These are phyloP conservation scores for Sparus aurata DNA, from an alignment of 2,797 vertebrate species.

Conservation along the genomic window DNA sequence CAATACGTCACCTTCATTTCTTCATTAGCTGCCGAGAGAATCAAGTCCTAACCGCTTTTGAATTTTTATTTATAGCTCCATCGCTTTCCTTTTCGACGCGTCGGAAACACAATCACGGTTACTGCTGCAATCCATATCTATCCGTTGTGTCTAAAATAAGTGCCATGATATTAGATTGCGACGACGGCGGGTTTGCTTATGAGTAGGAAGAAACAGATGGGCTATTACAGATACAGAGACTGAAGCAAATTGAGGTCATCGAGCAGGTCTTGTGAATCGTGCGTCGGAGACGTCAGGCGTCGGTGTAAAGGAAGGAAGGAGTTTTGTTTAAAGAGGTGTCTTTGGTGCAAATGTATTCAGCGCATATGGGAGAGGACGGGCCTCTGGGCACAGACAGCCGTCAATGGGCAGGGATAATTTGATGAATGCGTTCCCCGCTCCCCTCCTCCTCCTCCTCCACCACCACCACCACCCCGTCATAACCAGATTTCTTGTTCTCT, in stretches of 20 bases:
- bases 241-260: slow-evolving; percentile 80
- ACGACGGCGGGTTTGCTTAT: slow-evolving; percentile 42
- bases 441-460: neutral
- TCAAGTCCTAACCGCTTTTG: slow-evolving; percentile 41
- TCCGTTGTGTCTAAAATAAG: slow-evolving; percentile 59
- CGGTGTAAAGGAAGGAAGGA: slow-evolving; percentile 39
- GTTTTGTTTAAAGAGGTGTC: slow-evolving; percentile 70
- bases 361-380: slow-evolving; percentile 58
- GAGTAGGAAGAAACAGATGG: slow-evolving; percentile 75
- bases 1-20: slow-evolving; percentile 55
- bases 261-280: slow-evolving; percentile 68
- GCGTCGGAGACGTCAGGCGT: slow-evolving; percentile 34
- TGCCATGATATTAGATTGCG: slow-evolving; percentile 59
- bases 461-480: slow-evolving; percentile 9
- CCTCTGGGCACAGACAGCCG: slow-evolving; percentile 70
- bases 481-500: slow-evolving; percentile 68
- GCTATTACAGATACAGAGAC: slow-evolving; percentile 74
- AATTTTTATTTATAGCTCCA: slow-evolving; percentile 65
- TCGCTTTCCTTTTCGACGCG: slow-evolving; percentile 34
- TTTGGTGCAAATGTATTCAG: slow-evolving; percentile 55
- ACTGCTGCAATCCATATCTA: slow-evolving; percentile 56
- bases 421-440: slow-evolving; percentile 66
- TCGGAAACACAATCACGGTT: slow-evolving; percentile 62
- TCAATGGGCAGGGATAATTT: slow-evolving; percentile 73
- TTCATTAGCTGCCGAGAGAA: slow-evolving; percentile 48